Conservation (phyloP, 2,797 vertebrate genomes). For the Lagorchestes hirsutus region DNA sequence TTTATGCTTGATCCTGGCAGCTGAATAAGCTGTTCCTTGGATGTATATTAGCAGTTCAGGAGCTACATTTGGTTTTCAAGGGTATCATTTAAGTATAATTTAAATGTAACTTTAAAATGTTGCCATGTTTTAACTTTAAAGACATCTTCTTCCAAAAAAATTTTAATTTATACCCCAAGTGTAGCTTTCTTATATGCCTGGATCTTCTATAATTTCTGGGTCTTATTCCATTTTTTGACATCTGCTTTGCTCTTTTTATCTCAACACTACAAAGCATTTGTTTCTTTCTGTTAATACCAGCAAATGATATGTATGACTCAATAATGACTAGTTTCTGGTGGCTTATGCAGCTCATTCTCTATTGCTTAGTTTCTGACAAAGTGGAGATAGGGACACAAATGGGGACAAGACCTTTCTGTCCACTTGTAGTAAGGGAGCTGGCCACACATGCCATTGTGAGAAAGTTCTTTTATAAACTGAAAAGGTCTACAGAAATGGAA, state of each 20-base stretch:
- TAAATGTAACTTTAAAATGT: slow-evolving; percentile 21
- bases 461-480: not conserved
- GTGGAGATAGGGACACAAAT: not conserved
- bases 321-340: not conserved
- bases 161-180: not conserved
- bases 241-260: not conserved
- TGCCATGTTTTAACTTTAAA: slow-evolving; percentile 16
- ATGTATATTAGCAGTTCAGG: not conserved
- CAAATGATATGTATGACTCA: not conserved
- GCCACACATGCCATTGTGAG: not conserved
- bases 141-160: not conserved
- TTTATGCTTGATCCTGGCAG: slow-evolving; percentile 16
- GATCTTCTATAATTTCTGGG: not conserved
- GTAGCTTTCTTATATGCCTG: not conserved
- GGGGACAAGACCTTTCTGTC: not conserved
- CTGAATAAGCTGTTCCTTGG: not conserved
- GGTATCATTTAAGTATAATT: slow-evolving; percentile 34
- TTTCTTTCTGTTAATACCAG: slow-evolving; percentile 7
- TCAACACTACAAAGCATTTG: not conserved
- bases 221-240: not conserved
- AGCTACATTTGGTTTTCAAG: slow-evolving; percentile 26
- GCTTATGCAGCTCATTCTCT: not conserved
- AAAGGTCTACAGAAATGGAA: not conserved
- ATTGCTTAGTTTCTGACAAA: not conserved
- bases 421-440: not conserved